Conservation (phyloP, 2,113 vertebrate species). For the Opisthocomus hoazin region DNA sequence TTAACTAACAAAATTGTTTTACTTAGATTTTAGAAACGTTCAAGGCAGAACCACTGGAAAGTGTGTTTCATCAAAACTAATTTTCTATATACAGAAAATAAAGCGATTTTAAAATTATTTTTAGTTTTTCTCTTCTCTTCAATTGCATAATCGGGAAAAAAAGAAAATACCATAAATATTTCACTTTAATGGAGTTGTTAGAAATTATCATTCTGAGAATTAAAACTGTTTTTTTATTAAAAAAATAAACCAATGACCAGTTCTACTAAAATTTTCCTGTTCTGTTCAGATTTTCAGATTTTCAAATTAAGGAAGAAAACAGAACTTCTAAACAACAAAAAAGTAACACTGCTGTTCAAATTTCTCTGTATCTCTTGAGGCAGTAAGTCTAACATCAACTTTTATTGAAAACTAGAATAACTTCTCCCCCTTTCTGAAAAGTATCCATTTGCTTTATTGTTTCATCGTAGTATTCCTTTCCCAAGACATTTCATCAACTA, state of each 20-base stretch:
- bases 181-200: neutral
- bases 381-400: neutral
- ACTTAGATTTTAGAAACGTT: neutral
- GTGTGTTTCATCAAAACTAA: neutral
- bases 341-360: neutral
- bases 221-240: neutral
- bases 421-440: neutral
- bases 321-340: neutral
- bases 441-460: neutral
- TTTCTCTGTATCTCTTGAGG: neutral
- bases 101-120: neutral
- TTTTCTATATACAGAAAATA: neutral
- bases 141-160: neutral
- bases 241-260: neutral
- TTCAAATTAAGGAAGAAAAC: neutral
- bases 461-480: neutral
- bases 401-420: neutral
- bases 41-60: neutral
- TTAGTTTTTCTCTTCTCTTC: neutral
- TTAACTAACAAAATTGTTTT: neutral
- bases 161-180: neutral
- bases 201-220: neutral
- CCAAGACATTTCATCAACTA: neutral
- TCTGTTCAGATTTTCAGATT: neutral
- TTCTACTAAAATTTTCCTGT: neutral